Evolutionary conservation across 2,888 invertebrate genomes (phyloP).

Genomic region (Pomacea canaliculata): DNA sequence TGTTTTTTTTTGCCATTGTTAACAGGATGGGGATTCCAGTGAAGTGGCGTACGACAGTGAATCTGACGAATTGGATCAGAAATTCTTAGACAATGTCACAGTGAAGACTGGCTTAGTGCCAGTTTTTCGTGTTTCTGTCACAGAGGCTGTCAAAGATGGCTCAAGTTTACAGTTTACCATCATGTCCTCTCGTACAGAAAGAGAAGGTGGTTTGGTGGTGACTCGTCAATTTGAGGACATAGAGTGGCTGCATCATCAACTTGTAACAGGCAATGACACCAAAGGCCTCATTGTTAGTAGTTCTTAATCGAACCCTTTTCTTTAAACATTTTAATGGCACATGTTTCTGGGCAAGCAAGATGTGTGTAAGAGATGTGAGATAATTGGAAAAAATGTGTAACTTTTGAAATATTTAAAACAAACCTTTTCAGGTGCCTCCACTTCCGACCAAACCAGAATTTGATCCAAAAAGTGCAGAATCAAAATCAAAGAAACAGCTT

Average conservation of each 20-base stretch:
- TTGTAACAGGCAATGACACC: constrained; percentile 65
- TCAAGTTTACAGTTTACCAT: constrained; percentile 58
- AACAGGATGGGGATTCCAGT: constrained; percentile 32
- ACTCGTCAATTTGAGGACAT: constrained; percentile 70
- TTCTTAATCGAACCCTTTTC: too few species aligned
- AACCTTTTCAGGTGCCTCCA: constrained; percentile 67
- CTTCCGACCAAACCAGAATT: constrained; percentile 68
- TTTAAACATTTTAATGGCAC: neutral
- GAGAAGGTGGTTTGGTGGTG: constrained; percentile 35
- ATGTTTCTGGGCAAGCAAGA: neutral
- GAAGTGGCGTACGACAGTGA: constrained; percentile 1
- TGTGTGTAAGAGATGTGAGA: neutral
- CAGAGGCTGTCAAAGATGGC: constrained; percentile 60
- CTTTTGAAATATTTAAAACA: neutral
- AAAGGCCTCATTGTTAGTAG: constrained; percentile 69
- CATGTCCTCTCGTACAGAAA: constrained; percentile 34
- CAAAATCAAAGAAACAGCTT: constrained; percentile 66
- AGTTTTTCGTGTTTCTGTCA: constrained; percentile 48
- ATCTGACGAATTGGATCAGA: constrained; percentile 8
- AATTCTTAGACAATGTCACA: constrained; percentile 13
- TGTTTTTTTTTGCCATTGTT: too few species aligned
- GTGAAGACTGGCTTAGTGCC: constrained; percentile 30
- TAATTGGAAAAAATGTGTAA: neutral
- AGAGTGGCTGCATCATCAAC: constrained; percentile 70
- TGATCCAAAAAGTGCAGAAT: constrained; percentile 68